Evolutionary conservation across 2,888 invertebrate genomes (phyloP).

Genomic region (Coecobrya sp.): DNA sequence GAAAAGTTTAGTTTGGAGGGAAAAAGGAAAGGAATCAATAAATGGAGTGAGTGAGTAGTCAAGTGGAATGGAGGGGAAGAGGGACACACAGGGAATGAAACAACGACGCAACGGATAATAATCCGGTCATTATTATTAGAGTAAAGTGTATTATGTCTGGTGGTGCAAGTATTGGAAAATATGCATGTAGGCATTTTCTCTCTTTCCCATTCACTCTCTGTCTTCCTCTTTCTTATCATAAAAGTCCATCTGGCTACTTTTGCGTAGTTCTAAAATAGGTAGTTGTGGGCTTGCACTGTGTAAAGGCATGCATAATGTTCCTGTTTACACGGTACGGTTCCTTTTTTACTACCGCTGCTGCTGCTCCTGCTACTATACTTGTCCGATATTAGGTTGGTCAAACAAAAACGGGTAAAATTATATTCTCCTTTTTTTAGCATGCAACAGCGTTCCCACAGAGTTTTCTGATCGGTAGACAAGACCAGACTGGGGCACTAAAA

Average conservation of each 20-base stretch:
- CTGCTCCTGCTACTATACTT: no score
- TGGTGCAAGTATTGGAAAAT: no score
- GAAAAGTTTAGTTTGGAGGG: slow-evolving; percentile 39
- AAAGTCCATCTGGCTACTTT: no score
- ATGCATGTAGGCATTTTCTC: background rate
- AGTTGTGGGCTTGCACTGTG: no score
- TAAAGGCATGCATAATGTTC: no score
- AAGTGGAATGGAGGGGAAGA: background rate
- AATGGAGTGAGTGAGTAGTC: background rate
- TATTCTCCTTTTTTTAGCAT: background rate
- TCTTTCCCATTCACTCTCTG: background rate
- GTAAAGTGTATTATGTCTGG: background rate
- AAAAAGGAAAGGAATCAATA: slow-evolving; percentile 58
- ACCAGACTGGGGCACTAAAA: background rate
- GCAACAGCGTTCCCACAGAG: slow-evolving; percentile 15
- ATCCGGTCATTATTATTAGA: background rate
- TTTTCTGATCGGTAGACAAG: background rate
- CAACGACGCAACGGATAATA: slow-evolving; percentile 10
- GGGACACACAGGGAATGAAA: background rate
- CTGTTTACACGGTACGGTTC: no score
- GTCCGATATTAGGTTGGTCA: background rate
- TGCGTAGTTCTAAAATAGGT: no score
- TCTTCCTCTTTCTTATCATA: background rate
- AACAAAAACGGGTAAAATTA: no score
- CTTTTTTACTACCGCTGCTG: no score